A percentile compares a stretch with the other conserved stretches of the same genome.
phyloP scores from a whole-genome alignment of 1,140 invertebrate species.

The Paraescarpia echinospica region DNA sequence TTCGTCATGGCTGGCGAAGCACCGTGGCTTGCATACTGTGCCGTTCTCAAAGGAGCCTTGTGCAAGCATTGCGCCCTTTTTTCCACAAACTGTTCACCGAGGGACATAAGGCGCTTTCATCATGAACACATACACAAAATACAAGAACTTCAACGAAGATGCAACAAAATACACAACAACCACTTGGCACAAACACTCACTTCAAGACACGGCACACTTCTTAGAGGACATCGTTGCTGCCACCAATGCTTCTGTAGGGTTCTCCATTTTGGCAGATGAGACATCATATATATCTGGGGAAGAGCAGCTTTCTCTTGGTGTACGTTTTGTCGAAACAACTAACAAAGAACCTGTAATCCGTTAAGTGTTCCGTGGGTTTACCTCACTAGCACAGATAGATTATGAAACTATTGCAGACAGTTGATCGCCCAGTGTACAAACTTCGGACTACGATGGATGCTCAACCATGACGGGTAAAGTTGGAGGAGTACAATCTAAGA shows the following conservation, averaged over 20 bases:
- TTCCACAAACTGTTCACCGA: no score
- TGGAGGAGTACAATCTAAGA: constrained; percentile 5
- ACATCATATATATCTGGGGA: constrained; percentile 18
- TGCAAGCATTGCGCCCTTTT: no score
- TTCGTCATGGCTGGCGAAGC: no score
- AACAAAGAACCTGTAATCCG: neutral
- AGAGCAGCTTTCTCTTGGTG: constrained; percentile 20
- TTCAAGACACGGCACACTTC: no score
- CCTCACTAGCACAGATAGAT: no score
- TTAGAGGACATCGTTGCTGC: neutral
- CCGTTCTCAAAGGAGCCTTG: no score
- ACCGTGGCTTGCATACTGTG: no score
- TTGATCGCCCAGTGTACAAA: neutral
- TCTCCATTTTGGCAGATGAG: constrained; percentile 17
- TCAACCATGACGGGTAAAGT: neutral
- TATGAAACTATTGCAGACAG: constrained; percentile 12
- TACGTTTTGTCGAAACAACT: constrained; percentile 15
- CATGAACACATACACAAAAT: no score
- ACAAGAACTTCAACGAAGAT: no score
- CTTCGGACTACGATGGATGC: constrained; percentile 19
- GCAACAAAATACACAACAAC: no score
- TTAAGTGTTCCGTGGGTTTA: constrained; percentile 18
- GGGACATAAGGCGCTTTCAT: no score
- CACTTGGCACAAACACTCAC: no score
- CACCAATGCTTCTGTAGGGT: neutral